Conservation (phyloP, 1,140 invertebrate species). For the Geopemphigus sp. region DNA sequence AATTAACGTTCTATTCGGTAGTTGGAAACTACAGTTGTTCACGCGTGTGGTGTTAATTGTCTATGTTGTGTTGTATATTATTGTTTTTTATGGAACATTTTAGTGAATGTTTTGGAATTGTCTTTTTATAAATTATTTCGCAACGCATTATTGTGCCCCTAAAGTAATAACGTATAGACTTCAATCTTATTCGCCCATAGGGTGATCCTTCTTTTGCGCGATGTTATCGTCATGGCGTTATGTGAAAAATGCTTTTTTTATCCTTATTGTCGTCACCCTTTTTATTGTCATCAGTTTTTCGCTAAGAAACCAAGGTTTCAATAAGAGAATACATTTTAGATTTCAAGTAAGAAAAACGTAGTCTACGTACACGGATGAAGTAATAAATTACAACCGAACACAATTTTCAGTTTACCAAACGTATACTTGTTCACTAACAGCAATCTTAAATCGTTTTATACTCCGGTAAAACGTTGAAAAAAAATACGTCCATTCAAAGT, state of each 20-base stretch:
- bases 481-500: too few species aligned
- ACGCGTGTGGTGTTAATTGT: not conserved
- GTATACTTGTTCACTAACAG: too few species aligned
- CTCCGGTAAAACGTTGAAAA: too few species aligned
- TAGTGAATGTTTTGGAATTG: not conserved
- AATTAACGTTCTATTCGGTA: too few species aligned
- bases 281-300: conserved; percentile 22
- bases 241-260: conserved; percentile 34
- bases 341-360: too few species aligned
- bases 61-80: not conserved
- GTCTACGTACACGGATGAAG: too few species aligned
- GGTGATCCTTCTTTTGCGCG: conserved; percentile 23
- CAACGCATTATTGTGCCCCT: conserved; percentile 1
- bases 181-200: conserved; percentile 7
- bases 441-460: too few species aligned
- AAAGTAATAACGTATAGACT: conserved; percentile 31
- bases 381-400: too few species aligned
- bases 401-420: too few species aligned
- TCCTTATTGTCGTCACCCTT: conserved; percentile 19
- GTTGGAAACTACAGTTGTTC: too few species aligned
- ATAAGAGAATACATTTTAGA: too few species aligned
- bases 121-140: not conserved
- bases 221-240: conserved; percentile 34
- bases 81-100: not conserved
- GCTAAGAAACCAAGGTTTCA: not conserved